A percentile compares a stretch with the other conserved stretches of the same genome.
phyloP scores from a whole-genome alignment of 2,113 vertebrate genomes.

The Oreochromis tanganicae region DNA sequence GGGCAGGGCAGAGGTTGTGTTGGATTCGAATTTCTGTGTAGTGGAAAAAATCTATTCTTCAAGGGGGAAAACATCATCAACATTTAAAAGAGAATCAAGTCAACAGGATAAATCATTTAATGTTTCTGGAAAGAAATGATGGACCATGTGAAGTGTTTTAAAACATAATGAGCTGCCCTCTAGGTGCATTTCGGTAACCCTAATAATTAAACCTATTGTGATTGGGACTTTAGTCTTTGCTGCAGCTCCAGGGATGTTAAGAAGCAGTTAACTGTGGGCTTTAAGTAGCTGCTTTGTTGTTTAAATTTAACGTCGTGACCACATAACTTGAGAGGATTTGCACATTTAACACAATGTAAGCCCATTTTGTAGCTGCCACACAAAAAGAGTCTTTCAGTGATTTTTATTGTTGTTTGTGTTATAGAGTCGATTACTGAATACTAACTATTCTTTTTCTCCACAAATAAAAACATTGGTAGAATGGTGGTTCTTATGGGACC shows the following conservation, averaged over 20 bases:
- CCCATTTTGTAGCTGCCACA: not conserved
- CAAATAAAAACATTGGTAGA: not conserved
- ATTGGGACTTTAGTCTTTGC: slow-evolving; percentile 33
- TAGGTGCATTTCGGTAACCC: slow-evolving; percentile 15
- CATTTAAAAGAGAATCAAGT: slow-evolving; percentile 37
- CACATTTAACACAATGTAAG: not conserved
- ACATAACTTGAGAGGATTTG: not conserved
- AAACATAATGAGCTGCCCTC: slow-evolving; percentile 38
- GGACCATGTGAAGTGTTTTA: slow-evolving; percentile 16
- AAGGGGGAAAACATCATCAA: slow-evolving; percentile 15
- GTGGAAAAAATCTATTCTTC: slow-evolving; percentile 18
- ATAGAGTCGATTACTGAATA: not conserved
- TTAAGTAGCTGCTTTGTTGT: not conserved
- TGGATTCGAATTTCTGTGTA: not conserved
- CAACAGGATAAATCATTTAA: slow-evolving; percentile 15
- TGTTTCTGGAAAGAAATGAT: slow-evolving; percentile 18
- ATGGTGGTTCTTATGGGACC: not conserved
- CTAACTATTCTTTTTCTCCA: not conserved
- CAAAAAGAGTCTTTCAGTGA: not conserved
- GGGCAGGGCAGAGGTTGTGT: slow-evolving; percentile 23
- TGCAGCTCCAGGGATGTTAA: not conserved
- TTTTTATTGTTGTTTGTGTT: not conserved
- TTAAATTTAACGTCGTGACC: not conserved
- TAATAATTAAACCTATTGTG: slow-evolving; percentile 45
- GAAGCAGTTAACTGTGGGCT: not conserved